A percentile compares a stretch with the other conserved stretches of the same genome.
Evolutionary conservation across 2,797 vertebrate species (phyloP).

Genomic region (Natrix natrix): DNA sequence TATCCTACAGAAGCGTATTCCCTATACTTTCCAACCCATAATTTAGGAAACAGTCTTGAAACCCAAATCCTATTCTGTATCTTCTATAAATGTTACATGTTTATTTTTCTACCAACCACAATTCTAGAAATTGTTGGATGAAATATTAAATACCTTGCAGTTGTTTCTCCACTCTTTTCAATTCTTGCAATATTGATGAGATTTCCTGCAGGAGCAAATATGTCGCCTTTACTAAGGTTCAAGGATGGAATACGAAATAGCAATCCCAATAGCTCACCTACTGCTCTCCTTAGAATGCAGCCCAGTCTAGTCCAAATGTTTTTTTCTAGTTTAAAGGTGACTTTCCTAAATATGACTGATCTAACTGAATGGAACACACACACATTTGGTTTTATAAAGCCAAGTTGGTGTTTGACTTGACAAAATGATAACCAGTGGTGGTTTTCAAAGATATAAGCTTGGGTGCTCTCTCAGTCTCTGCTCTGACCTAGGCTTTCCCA

Average conservation of each 20-base stretch:
- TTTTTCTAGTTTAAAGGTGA: background rate
- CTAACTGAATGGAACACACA: background rate
- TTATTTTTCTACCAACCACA: background rate
- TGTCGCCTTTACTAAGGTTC: background rate
- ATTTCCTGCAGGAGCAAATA: constrained; percentile 81
- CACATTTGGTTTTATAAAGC: background rate
- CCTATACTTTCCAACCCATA: background rate
- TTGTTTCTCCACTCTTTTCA: constrained; percentile 95
- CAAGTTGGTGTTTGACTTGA: background rate
- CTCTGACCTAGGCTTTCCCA: too few relatives aligned
- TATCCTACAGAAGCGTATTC: background rate
- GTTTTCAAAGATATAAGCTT: background rate
- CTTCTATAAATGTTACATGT: background rate
- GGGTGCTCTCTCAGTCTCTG: background rate
- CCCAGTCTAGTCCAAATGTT: background rate
- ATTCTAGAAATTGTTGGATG: background rate
- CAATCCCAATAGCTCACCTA: background rate
- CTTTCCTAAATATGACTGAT: background rate
- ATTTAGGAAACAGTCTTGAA: background rate
- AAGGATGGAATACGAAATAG: background rate
- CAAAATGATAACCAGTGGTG: background rate
- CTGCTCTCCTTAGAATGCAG: background rate
- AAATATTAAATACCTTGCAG: constrained; percentile 84
- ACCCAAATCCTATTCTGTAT: background rate
- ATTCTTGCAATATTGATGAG: constrained; percentile 91